Evolutionary conservation across 92 coral and sea anemone species (phyloP), one percentile per base, ranked within the genome.

Genomic region (Palythoa caribaeorum): DNA sequence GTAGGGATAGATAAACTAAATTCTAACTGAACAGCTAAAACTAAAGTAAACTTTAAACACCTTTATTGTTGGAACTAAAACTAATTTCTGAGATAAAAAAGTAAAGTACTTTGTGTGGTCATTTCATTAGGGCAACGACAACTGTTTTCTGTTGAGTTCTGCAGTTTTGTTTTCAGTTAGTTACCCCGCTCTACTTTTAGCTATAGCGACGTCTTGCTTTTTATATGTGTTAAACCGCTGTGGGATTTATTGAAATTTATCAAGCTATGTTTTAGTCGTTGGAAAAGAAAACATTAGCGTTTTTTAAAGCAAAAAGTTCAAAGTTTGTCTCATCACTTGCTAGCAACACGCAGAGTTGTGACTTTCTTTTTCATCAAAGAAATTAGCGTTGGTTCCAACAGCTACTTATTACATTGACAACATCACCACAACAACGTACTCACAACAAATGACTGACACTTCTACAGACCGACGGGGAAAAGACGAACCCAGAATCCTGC

Each of bases 391-490:
- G 20, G 76, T 81, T 81, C 76, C 63, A 36, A 44, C 60, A 80
- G 17, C 28, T 17, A 51, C 7, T 7, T 28, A 9, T 55, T 4
- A 65, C 48, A 16, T 35, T 21, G n/a, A 9, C 76, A 10, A 21
- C 0, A 44, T 15, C 19, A 13, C 86, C 37, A 16, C 19, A 40
- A 81, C 36, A 60, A 44, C 55, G 5, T 14, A 17, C 5, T 16
- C 21, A 77, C 83, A 13, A 5, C 21, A 21, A 20, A 14, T 65
- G 55, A 47, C 59, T 81, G 21, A 47, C 76, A 48, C 50, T 35
- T 81, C 66, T 81, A 38, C 44, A 81, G 86, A 81, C 76, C 20
- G 86, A 81, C 86, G 75, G 62, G 15, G 86, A 44, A 68, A 66
- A 81, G 76, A 16, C 76, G 0, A 68, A 65, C 62, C 74, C 48